Evolutionary conservation across 2,888 invertebrate genomes (phyloP), one percentile per base, ranked within the genome.

Genomic region (Nysson spinosus): DNA sequence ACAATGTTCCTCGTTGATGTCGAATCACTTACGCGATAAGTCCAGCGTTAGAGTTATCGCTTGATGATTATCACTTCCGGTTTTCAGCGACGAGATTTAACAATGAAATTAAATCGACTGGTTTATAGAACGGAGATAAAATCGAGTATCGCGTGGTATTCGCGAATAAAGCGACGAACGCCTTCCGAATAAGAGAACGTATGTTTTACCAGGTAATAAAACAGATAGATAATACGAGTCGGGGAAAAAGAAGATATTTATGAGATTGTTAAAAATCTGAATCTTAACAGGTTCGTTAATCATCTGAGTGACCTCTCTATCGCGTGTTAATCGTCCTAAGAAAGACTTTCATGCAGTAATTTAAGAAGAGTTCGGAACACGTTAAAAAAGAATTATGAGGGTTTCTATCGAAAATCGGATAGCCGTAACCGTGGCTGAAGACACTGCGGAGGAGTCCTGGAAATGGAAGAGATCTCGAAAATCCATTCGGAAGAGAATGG

Each of bases 251-350:
- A n/a, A 4, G n/a, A 4, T 40, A 54, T 69, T 69, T 63, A 69
- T 51, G 30, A 24, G 50, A 42, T 42, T 39, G 32, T 16, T 51
- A 26, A 35, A n/a, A 35, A 39, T 32, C 63, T 26, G 42, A 37
- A 20, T 32, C 57, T 52, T 16, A 47, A 11, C 51, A 28, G 42
- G 30, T 43, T 32, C 30, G 46, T 47, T 12, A 17, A 49, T 54
- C 35, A 22, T 37, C 24, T 26, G 30, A 14, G 24, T 39, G 28
- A 65, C 56, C 49, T 35, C 26, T 66, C 58, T 67, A 60, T 68
- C 60, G 67, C 60, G 67, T 60, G 65, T 50, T 46, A 52, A 58
- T 51, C 51, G 49, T 28, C 24, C 46, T 26, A 26, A 46, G 17
- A 37, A 9, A 49, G 9, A 24, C 32, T 37, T 28, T 26, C 54